Conservation (phyloP, 2,888 invertebrate species). For the Operophtera brumata region DNA sequence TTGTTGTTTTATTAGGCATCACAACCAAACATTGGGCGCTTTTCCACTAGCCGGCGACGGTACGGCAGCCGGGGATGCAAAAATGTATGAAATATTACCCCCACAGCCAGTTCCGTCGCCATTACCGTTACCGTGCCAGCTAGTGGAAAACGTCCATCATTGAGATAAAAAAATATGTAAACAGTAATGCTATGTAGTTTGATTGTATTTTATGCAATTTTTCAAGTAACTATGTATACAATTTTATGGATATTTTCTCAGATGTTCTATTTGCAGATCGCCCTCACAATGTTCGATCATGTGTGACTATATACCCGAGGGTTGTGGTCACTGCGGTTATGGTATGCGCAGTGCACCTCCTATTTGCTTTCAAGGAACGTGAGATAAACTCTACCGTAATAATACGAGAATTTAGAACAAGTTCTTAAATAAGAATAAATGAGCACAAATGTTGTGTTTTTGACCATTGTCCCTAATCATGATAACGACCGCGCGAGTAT, state of each 20-base stretch:
- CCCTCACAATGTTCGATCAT: constrained; percentile 44
- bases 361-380: constrained; percentile 12
- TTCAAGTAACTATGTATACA: neutral
- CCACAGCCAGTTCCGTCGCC: no score
- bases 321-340: constrained; percentile 51
- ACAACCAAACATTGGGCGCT: no score
- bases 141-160: no score
- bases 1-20: neutral
- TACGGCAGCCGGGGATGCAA: no score
- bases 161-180: no score
- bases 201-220: neutral
- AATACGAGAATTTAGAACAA: no score
- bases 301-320: constrained; percentile 46
- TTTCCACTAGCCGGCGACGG: no score
- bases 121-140: no score
- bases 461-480: constrained; percentile 3
- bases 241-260: neutral
- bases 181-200: no score
- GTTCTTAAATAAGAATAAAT: neutral
- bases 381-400: neutral
- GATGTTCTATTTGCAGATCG: constrained; percentile 8
- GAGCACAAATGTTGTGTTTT: neutral
- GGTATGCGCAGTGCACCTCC: neutral
- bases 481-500: neutral
- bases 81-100: no score